Evolutionary conservation across 2,113 vertebrate genomes (phyloP).

Genomic region (Osmerus eperlanus): DNA sequence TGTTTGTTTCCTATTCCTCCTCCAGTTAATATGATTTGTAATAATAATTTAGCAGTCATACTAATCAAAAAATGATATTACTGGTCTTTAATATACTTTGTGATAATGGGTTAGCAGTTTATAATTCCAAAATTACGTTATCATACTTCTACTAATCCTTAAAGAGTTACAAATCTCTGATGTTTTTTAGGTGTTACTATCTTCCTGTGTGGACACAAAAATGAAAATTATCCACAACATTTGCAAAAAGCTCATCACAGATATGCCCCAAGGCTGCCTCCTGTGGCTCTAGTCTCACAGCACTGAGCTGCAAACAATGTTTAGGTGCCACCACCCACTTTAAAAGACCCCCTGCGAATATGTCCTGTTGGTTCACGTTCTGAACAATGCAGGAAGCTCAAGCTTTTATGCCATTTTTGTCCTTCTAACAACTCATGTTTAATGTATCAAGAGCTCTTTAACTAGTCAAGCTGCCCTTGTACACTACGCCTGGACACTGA

Average conservation of each 20-base stretch:
- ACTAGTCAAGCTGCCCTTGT: constrained; percentile 48
- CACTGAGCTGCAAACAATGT: constrained; percentile 75
- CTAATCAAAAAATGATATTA: no score
- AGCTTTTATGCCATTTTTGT: constrained; percentile 70
- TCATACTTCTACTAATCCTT: no score
- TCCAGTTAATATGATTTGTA: no score
- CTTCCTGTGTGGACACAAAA: background rate
- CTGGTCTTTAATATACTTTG: no score
- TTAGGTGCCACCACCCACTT: constrained; percentile 61
- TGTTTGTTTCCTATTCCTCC: no score
- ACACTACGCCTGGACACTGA: constrained; percentile 38
- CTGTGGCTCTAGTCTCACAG: constrained; percentile 64
- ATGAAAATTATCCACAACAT: constrained; percentile 25
- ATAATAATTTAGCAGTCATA: no score
- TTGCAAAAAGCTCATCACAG: constrained; percentile 66
- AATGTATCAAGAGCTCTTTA: constrained; percentile 64
- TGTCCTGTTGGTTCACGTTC: constrained; percentile 55
- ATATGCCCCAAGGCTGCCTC: constrained; percentile 62
- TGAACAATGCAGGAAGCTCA: constrained; percentile 46
- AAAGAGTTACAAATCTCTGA: no score
- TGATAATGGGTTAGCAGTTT: no score
- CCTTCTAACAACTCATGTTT: constrained; percentile 73
- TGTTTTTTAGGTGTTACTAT: background rate
- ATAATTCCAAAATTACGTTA: no score
- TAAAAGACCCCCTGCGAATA: constrained; percentile 58